Percentiles rank a stretch among this genome's conserved stretches.
phyloP scores from a whole-genome alignment of 2,888 invertebrate genomes.

The Clitarchus hookeri region DNA sequence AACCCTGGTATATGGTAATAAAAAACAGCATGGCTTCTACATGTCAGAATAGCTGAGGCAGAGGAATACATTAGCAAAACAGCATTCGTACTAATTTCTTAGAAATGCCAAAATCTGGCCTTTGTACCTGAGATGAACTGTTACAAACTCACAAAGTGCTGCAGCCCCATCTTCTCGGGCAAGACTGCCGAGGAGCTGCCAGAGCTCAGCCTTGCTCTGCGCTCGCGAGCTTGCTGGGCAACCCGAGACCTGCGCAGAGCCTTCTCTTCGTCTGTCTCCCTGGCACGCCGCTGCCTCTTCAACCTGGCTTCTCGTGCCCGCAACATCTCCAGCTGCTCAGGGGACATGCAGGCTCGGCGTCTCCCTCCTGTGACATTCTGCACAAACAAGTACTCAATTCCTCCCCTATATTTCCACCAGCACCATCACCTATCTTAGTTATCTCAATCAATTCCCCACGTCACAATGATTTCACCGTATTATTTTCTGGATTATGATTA shows the following conservation, averaged over 20 bases:
- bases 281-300: constrained; percentile 23
- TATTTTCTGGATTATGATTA: no score
- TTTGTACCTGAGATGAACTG: no score
- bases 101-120: no score
- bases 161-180: constrained; percentile 4
- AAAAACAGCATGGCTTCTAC: no score
- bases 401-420: no score
- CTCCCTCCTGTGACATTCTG: not conserved
- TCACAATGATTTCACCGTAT: no score
- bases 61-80: no score
- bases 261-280: constrained; percentile 26
- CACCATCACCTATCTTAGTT: no score
- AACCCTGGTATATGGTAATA: no score
- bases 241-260: constrained; percentile 19
- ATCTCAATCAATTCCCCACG: no score
- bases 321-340: constrained; percentile 19
- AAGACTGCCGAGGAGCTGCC: not conserved
- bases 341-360: constrained; percentile 21
- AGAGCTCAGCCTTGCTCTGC: constrained; percentile 22
- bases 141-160: constrained; percentile 21
- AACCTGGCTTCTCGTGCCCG: constrained; percentile 20
- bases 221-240: constrained; percentile 17
- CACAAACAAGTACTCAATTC: not conserved
- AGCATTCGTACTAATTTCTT: no score
- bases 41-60: no score